Evolutionary conservation across 2,113 vertebrate genomes (phyloP), one percentile per base, ranked within the genome.

Genomic region (Carollia perspicillata): DNA sequence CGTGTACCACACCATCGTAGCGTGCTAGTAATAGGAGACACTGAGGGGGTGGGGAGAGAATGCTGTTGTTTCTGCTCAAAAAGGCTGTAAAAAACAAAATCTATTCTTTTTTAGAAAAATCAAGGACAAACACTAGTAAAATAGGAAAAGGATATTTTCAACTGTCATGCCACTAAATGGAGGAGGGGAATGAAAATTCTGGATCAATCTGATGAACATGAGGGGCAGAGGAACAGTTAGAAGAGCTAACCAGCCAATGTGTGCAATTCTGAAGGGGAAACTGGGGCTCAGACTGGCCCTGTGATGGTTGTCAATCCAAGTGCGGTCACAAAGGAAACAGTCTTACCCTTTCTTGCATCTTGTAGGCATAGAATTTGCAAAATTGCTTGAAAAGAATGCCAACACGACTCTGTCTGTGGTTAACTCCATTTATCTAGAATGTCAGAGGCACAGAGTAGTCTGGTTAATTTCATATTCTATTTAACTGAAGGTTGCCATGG

Each of bases 401-500:
- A 51, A 18, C 47, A 13, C 20, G 72, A 37, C 44, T 71, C 78
- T 78, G 13, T 94, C 63, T 53, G 51, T 1, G 8, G 63, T 66
- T 65, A 88, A 49, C 51, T 97, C 87, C 51, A 74, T 72, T 89
- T 80, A 72, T 92, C 49, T 89, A 94, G 95, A 92, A 66, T 26
- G 55, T 63, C 84, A 80, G 88, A 78, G 84, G 23, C 49, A 44
- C 74, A 42, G 49, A 80, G 84, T 51, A 28, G 60, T 53, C 94
- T 96, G 90, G 71, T 95, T 94, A 65, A 93, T 95, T 92, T 96
- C 74, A 95, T 44, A 90, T 96, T 97, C 88, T 96, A 93, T 90
- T 94, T 95, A 97, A 97, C 84, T 94, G 93, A 95, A 78, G 71
- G 88, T 96, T 95, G 40, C 86, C 90, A 65, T 83, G 80, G 95